A percentile compares a stretch with the other conserved stretches of the same genome.
Evolutionary conservation across 2,888 invertebrate species (phyloP).

Genomic region (Lasioglossum marginatum): DNA sequence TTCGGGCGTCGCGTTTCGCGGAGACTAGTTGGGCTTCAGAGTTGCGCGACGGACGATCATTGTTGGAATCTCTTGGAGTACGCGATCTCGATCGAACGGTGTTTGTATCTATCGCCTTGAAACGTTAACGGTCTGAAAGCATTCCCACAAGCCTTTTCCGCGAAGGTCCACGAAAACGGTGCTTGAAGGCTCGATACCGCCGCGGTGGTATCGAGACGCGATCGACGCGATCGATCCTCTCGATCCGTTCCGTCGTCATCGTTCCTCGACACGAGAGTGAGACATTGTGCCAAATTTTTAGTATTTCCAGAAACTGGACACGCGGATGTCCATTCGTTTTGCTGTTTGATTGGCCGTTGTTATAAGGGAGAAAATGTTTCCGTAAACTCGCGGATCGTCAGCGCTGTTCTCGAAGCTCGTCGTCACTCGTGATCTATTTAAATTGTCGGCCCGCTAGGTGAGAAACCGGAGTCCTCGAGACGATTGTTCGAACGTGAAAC

Average conservation of each 20-base stretch:
- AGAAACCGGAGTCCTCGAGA: neutral
- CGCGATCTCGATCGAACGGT: conserved; percentile 8
- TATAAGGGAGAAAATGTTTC: neutral
- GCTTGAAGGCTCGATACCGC: neutral
- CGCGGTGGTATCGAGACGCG: neutral
- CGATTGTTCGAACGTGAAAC: conserved; percentile 14
- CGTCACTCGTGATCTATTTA: conserved; percentile 19
- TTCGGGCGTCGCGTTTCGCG: neutral
- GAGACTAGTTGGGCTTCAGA: neutral
- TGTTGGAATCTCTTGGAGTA: conserved; percentile 28
- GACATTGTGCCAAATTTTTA: conserved; percentile 56
- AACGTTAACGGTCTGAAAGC: conserved; percentile 59
- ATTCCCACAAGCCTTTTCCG: conserved; percentile 51
- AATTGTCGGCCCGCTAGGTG: conserved; percentile 47
- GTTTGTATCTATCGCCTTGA: conserved; percentile 36
- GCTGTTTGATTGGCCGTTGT: neutral
- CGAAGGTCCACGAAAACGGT: conserved; percentile 2
- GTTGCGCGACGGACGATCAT: neutral
- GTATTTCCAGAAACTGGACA: conserved; percentile 30
- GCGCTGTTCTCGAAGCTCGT: conserved; percentile 23
- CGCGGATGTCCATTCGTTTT: conserved; percentile 19
- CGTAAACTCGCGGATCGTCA: conserved; percentile 12
- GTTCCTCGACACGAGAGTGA: neutral
- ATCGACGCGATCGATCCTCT: neutral
- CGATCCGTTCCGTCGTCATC: neutral